Conservation (phyloP, 2,113 vertebrate species). For the Arvicanthis niloticus region DNA sequence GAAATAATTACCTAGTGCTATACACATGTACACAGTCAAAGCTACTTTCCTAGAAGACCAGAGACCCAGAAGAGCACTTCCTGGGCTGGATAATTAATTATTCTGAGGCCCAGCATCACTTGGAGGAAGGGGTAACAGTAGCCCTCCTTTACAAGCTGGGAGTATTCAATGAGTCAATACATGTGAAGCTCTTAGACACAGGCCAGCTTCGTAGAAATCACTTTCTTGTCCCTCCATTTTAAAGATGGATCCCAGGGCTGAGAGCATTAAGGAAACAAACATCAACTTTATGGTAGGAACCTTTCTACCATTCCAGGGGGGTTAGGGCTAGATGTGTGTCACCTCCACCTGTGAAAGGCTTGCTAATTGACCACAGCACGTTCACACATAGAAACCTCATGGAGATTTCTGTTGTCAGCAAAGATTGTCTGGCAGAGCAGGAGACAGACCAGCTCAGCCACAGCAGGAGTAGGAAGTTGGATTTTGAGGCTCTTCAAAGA, state of each 20-base stretch:
- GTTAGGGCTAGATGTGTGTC: neutral
- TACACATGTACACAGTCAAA: neutral
- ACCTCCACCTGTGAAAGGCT: neutral
- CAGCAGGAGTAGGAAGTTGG: neutral
- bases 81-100: neutral
- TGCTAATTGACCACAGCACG: neutral
- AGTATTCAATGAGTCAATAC: constrained; percentile 10
- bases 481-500: neutral
- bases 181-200: constrained; percentile 21
- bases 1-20: neutral
- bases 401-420: neutral
- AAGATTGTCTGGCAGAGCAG: neutral
- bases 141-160: neutral
- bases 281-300: neutral
- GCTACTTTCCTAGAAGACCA: neutral
- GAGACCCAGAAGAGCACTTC: neutral
- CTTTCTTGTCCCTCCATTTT: constrained; percentile 25
- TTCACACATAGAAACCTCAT: neutral
- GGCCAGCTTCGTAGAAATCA: neutral
- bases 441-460: neutral
- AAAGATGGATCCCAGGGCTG: constrained; percentile 20
- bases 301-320: neutral
- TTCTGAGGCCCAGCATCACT: neutral
- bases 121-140: neutral
- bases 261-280: neutral